phyloP scores from a whole-genome alignment of 2,888 invertebrate genomes.

The Amiota communis region DNA sequence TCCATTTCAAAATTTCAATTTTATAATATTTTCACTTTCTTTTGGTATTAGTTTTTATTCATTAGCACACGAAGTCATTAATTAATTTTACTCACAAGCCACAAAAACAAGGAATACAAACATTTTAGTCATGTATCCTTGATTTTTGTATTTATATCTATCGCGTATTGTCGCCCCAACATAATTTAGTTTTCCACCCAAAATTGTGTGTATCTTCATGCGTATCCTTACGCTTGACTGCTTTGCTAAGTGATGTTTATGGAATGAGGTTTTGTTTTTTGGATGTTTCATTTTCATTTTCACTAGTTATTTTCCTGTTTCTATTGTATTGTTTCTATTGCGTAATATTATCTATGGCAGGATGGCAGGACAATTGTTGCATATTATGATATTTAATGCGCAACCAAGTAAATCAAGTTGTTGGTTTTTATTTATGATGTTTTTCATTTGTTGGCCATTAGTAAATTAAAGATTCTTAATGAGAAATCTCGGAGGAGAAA shows the following conservation, averaged over 20 bases:
- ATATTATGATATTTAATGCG: conserved; percentile 61
- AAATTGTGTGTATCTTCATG: background rate
- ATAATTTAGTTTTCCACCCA: no score
- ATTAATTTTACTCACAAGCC: conserved; percentile 28
- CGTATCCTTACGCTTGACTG: conserved; percentile 45
- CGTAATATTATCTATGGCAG: conserved; percentile 8
- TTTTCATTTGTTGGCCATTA: conserved; percentile 51
- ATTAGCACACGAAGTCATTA: conserved; percentile 27
- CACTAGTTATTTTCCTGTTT: background rate
- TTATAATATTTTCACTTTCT: conserved; percentile 4
- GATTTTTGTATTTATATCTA: background rate
- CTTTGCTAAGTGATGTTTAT: conserved; percentile 19
- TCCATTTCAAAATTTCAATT: background rate
- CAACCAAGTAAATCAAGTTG: conserved; percentile 54
- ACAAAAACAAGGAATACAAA: no score
- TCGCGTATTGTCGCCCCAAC: no score
- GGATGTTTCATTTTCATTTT: background rate
- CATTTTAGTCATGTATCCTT: no score
- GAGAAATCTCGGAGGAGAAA: background rate
- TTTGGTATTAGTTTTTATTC: background rate
- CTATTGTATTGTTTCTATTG: conserved; percentile 3
- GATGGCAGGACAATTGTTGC: conserved; percentile 39
- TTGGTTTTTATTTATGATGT: conserved; percentile 57
- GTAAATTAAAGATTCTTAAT: conserved; percentile 44
- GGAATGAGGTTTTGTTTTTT: background rate